Evolutionary conservation across 2,888 invertebrate species (phyloP), one percentile per base, ranked within the genome.

Genomic region (Heteropelma amictum): DNA sequence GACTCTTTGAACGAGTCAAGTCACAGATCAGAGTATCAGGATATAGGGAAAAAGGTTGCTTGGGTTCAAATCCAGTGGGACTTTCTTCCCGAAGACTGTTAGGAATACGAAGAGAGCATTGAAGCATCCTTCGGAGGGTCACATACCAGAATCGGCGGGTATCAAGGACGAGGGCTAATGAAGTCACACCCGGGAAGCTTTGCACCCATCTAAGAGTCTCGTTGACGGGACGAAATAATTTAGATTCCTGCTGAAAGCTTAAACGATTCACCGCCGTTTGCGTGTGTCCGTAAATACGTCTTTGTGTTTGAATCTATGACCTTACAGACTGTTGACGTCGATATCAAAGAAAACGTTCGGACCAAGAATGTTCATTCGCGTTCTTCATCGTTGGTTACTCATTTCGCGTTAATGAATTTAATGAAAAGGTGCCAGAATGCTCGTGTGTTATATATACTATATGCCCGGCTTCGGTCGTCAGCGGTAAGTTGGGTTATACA

Each of bases 351-450:
- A 82, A 77, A 79, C 30, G 7, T 21, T 6, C 49, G 14, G 23
- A 26, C 30, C 51, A 14, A 26, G 1, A 26, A 40, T 26, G 26
- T 10, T 5, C 33, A 33, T 45, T 58, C n/a, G 30, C n/a, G 28
- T 33, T 45, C 33, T 53, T 77, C 79, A 81, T 80, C 80, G 79
- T 79, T 81, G 80, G 82, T 58, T 38, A 54, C 77, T 82, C 82
- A 80, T 78, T 80, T 75, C 79, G 75, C 79, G 81, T 85, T n/a
- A 85, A 86, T 85, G 82, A 82, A 85, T 85, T 84, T 86, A 86
- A 86, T 85, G 83, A 84, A 81, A 82, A 79, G 85, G 80, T 82
- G 81, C 79, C 80, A 76, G 33, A 49, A 70, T 42, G 61, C 35
- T 60, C 40, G 49, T 67, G 65, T 45, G 30, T 67, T 40, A 4